Evolutionary conservation across 2,797 vertebrate species (phyloP), one percentile per base, ranked within the genome.

Genomic region (Phylloscopus collybita): DNA sequence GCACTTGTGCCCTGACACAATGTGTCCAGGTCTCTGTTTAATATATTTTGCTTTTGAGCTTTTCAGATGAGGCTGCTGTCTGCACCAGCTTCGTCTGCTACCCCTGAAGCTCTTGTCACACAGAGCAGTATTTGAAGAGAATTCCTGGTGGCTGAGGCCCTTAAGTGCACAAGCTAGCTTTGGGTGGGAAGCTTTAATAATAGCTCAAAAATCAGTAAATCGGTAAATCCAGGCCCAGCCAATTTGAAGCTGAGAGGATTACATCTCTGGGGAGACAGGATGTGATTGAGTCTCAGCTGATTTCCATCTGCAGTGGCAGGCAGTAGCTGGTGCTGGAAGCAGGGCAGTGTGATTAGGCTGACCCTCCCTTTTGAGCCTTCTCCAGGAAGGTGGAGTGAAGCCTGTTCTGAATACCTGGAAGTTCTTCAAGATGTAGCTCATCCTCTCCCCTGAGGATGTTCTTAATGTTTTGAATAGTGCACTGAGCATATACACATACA

Each of bases 221-320:
- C 9, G 5, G 62, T 93, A 96, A 96, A 80, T 95, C 70, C 38
- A 85, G 67, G 65, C 60, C 62, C 59, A 95, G 65, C 34, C 70
- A 88, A 36, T 93, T 93, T 70, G 89, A 95, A 94, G 69, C 65
- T 62, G 75, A 62, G 65, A 86, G 73, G 80, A 92, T 96, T 94
- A 79, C 30, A 49, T 59, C 90, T 82, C 71, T 72, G 78, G 93
- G 75, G 81, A 93, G 84, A 56, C 54, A 83, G 88, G 80, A 85
- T 94, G 65, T n/a, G 14, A 79, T 57, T 88, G 79, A 82, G 57
- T 88, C 86, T 90, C 86, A 74, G 45, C 85, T 95, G 85, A 71
- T 95, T 95, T 91, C 94, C 76, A 3, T 89, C 83, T 85, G 64
- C 62, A 51, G 57, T 72, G 80, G 47, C 54, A 80, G 70, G 36